Base-by-base conservation (phyloP, 2,113 vertebrate genomes). In the Apodemus sylvaticus region DNA sequence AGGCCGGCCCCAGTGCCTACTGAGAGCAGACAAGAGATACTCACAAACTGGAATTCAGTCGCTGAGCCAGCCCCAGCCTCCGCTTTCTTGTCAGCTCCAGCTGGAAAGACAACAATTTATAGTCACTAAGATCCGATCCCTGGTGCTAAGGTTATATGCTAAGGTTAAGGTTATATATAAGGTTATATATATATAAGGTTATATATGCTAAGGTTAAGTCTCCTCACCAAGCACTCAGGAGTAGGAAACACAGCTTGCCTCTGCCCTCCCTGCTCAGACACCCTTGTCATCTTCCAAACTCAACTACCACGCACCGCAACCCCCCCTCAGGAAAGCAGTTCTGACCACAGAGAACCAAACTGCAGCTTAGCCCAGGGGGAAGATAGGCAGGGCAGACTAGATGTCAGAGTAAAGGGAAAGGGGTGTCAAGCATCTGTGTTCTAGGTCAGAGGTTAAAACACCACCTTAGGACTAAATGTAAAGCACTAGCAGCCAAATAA, bases 1-100 rank as follows among this genome's bases (percentile, higher is more conserved):
- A 42, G 76, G 16, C 29, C 11, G 58, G 42, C 39, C 58, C 14
- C 11, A 45, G 29, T 6, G 29, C 68, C 12, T 4, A 13, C 0
- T 3, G 53, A 66, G 12, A 36, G 4, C 7, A 39, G 1, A 1
- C 19, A 83, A 31, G 12, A 13, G 87, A 97, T 98, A 99, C 99
- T 99, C 98, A 99, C 99, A 39, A 99, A 99, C 97, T 99, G 99
- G 98, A 99, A 99, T 97, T 99, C 99, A 1, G 99, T 99, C 39
- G 99, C 99, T 92, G 99, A 99, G 98, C 99, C 99, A 96, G 99
- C 99, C 74, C 99, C 99, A 1, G 99, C 99, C 97, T 99, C 99
- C 0, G 99, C 99, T 97, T 99, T 99, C 98, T 99, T 99, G 98
- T 99, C 99, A 76, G 99, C 99, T 94, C 99, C 99, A 98, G 99